Evolutionary conservation across 2,113 vertebrate species (phyloP).

Genomic region (Tetrax tetrax): DNA sequence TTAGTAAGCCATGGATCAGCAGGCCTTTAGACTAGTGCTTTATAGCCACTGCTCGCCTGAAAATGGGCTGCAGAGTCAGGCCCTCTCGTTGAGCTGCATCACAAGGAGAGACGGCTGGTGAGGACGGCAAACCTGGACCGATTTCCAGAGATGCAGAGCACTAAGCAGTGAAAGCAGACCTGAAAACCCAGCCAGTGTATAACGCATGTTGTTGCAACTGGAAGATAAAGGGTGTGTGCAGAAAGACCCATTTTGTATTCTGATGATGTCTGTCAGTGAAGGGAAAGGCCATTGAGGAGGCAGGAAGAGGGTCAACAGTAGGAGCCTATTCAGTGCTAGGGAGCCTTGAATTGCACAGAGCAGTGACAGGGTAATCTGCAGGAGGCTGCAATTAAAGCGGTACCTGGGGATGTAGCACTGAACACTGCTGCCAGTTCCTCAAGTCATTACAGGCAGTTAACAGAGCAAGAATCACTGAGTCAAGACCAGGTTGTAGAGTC

Average conservation of each 20-base stretch:
- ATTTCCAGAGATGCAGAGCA: neutral
- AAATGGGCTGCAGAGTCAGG: neutral
- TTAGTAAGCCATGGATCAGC: neutral
- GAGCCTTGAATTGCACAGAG: neutral
- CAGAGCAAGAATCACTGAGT: neutral
- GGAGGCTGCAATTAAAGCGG: neutral
- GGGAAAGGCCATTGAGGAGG: neutral
- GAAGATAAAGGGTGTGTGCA: neutral
- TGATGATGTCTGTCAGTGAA: neutral
- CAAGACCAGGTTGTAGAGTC: neutral
- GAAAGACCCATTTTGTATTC: neutral
- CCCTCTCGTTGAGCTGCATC: neutral
- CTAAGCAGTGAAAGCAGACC: neutral
- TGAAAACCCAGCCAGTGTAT: neutral
- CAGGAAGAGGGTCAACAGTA: neutral
- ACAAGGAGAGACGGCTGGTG: neutral
- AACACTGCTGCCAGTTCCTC: neutral
- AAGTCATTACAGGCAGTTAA: neutral
- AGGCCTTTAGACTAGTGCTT: neutral
- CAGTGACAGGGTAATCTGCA: neutral
- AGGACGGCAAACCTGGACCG: accelerated
- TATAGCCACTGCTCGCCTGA: neutral
- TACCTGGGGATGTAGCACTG: neutral
- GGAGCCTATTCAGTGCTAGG: neutral
- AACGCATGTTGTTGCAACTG: neutral